Evolutionary conservation across 2,113 vertebrate genomes (phyloP), one percentile per base, ranked within the genome.

Genomic region (Eurypyga helias): DNA sequence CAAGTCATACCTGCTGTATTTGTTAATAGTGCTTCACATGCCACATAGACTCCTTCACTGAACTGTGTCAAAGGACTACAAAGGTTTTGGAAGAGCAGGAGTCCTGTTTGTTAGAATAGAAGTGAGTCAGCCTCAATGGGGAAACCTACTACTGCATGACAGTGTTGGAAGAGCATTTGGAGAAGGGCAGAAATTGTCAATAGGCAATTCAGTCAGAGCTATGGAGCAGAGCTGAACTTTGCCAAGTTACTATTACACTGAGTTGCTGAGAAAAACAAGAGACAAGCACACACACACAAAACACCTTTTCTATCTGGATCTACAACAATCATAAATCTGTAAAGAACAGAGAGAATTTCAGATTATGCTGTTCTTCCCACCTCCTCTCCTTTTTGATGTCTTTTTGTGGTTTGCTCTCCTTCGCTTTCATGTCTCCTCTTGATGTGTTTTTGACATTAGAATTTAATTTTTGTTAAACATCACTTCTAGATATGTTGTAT

Each of bases 261-360:
- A 71, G 19, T 85, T 92, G n/a, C 54, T 88, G 62, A 72, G 62
- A 11, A 76, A 95, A 90, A 31, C 38, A 67, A 67, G 20, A 55
- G n/a, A n/a, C n/a, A n/a, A n/a, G n/a, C n/a, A n/a, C 6, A 19
- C 3, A 11, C 5, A 9, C 8, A 34, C 6, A 38, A 21, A 55
- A 6, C 45, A 18, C 1, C 7, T 66, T 54, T 85, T 81, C 33
- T 87, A 3, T 82, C 19, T 76, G 28, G 6, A 36, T 86, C 45
- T 79, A 85, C 57, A 87, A 72, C 19, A 51, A 71, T 61, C 61
- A 61, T 62, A 84, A 71, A 58, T 67, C 78, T 95, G 49, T 85
- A 87, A 87, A 91, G 81, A 93, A 93, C 61, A 93, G 77, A 91
- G 54, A 66, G 70, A 91, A 94, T 95, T 95, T 91, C 28, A 77